Conservation (phyloP, 92 coral and sea anemone species). For the Plumapathes pennacea region DNA sequence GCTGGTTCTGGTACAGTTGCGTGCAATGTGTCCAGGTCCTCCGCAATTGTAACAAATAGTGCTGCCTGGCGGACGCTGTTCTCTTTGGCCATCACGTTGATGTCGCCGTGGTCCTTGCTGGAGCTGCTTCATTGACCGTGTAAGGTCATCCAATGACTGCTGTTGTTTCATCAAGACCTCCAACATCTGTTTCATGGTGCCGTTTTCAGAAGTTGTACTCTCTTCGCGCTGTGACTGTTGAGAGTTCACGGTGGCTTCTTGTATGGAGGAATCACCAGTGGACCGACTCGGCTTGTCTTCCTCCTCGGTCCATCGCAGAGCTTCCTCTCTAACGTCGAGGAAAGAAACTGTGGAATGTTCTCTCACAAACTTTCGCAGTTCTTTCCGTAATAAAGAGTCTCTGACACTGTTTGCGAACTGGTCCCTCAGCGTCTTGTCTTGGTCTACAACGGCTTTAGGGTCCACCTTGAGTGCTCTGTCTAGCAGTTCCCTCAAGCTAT, state of each 20-base stretch:
- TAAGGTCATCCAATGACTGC: too few relatives aligned
- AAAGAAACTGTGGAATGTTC: not conserved
- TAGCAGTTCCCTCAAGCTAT: slow-evolving; percentile 15
- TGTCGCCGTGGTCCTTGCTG: too few relatives aligned
- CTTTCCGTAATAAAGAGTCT: slow-evolving; percentile 8
- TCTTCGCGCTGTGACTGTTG: too few relatives aligned
- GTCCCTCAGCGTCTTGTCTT: slow-evolving; percentile 28
- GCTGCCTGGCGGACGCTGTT: too few relatives aligned
- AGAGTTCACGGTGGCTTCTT: not conserved
- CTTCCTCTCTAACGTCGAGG: slow-evolving; percentile 25
- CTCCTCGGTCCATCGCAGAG: slow-evolving; percentile 31
- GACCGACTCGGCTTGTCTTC: slow-evolving; percentile 16
- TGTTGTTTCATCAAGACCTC: too few relatives aligned
- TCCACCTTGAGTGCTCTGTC: slow-evolving; percentile 26
- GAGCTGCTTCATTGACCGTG: too few relatives aligned
- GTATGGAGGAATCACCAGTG: not conserved
- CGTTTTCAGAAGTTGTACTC: too few relatives aligned
- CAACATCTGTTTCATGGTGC: too few relatives aligned
- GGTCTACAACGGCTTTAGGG: slow-evolving; percentile 26
- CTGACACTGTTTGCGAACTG: slow-evolving; percentile 25
- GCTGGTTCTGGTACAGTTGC: too few relatives aligned
- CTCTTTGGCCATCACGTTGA: too few relatives aligned
- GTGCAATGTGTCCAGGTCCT: too few relatives aligned
- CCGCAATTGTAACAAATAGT: too few relatives aligned
- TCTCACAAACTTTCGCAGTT: slow-evolving; percentile 29